A percentile compares a stretch with the other conserved stretches of the same genome.
phyloP scores from a whole-genome alignment of 2,888 invertebrate species.

The Mythimna lalbum region DNA sequence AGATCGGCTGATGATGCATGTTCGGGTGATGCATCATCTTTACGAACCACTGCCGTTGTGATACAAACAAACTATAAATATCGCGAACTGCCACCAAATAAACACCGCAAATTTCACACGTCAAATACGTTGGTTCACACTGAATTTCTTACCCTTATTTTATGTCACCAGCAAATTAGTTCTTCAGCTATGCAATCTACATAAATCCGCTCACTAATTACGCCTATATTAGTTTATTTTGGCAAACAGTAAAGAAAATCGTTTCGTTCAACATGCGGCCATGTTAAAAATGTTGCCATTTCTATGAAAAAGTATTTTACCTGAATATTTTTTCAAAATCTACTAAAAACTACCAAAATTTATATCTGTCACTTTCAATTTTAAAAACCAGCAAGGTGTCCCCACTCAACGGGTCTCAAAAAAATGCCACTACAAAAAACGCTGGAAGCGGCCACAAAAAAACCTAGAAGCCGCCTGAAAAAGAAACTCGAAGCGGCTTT shows the following conservation, averaged over 20 bases:
- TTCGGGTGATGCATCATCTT: slow-evolving; percentile 91
- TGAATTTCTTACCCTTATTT: slow-evolving; percentile 79
- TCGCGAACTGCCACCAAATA: slow-evolving; percentile 74
- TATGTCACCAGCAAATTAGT: slow-evolving; percentile 73
- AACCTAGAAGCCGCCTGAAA: too few species aligned
- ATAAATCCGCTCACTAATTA: slow-evolving; percentile 84
- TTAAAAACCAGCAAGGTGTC: too few species aligned
- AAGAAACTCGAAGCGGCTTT: too few species aligned
- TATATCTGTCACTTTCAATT: too few species aligned
- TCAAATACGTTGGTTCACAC: slow-evolving; percentile 75
- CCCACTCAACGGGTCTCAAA: too few species aligned
- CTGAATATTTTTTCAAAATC: slow-evolving; percentile 5
- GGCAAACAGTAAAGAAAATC: slow-evolving; percentile 96
- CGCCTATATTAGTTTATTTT: slow-evolving; percentile 86
- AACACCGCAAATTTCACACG: slow-evolving; percentile 79
- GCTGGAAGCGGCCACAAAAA: too few species aligned
- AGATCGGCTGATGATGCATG: slow-evolving; percentile 90
- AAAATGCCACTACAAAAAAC: too few species aligned
- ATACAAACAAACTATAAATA: slow-evolving; percentile 83
- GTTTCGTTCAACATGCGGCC: slow-evolving; percentile 95
- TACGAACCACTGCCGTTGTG: slow-evolving; percentile 75
- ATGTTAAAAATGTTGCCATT: slow-evolving; percentile 92
- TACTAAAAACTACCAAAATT: slow-evolving; percentile 12
- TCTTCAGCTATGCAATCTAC: slow-evolving; percentile 77
- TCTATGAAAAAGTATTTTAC: background rate